Evolutionary conservation across 2,113 vertebrate genomes (phyloP).

Genomic region (Saimiri boliviensis): DNA sequence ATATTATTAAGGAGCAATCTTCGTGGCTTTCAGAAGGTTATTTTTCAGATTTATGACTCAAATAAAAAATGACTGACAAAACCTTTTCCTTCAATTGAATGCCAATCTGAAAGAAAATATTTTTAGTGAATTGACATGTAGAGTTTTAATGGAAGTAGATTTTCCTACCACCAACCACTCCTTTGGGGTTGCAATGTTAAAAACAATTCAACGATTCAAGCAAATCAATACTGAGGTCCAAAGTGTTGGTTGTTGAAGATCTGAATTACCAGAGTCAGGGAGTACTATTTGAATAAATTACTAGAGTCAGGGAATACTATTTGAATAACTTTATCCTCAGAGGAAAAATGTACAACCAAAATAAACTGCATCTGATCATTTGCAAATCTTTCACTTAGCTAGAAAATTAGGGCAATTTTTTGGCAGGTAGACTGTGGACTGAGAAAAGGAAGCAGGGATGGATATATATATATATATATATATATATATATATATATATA

Average conservation of each 20-base stretch:
- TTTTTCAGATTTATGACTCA: slow-evolving; percentile 53
- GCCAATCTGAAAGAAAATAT: not conserved
- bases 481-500: not conserved
- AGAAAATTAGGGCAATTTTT: not conserved
- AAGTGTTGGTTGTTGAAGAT: slow-evolving; percentile 11
- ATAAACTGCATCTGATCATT: not conserved
- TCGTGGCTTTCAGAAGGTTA: not conserved
- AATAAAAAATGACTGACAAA: slow-evolving; percentile 37
- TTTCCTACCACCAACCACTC: not conserved
- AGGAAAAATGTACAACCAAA: not conserved
- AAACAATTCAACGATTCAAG: not conserved
- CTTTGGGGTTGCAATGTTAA: not conserved
- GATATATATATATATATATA: not conserved
- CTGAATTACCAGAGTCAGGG: not conserved
- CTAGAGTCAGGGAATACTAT: not conserved
- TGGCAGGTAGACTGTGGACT: not conserved
- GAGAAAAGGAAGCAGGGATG: not conserved
- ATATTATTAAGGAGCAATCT: not conserved
- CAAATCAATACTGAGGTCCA: not conserved
- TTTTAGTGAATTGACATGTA: slow-evolving; percentile 8
- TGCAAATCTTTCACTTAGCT: slow-evolving; percentile 34
- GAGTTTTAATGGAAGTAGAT: slow-evolving; percentile 39
- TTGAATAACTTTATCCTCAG: not conserved
- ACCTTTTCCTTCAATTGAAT: not conserved
- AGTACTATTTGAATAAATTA: slow-evolving; percentile 28